Percentiles rank a stretch among this genome's conserved stretches.
Evolutionary conservation across 2,797 vertebrate species (phyloP).

Genomic region (Sebastes hubbsi): DNA sequence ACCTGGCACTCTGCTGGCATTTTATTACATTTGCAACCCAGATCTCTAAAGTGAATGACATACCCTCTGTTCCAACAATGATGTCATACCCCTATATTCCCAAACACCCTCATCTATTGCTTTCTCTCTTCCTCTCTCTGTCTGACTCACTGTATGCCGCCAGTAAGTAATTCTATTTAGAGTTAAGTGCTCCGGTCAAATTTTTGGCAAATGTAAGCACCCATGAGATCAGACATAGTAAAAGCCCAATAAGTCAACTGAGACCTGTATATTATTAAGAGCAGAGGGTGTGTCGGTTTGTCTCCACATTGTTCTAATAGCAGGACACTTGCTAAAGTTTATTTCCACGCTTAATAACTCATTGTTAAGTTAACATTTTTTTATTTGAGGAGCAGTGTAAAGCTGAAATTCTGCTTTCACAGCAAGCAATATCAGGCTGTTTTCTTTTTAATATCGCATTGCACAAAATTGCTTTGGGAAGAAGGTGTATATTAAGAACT

Average conservation of each 20-base stretch:
- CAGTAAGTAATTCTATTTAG: constrained; percentile 77
- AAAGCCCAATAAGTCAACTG: constrained; percentile 62
- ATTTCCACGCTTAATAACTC: background rate
- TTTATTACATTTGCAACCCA: constrained; percentile 64
- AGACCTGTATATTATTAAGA: constrained; percentile 53
- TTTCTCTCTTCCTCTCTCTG: constrained; percentile 19
- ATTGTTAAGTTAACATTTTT: background rate
- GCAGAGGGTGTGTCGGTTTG: constrained; percentile 46
- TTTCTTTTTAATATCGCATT: constrained; percentile 28
- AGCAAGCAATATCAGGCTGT: background rate
- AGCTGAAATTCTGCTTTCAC: background rate
- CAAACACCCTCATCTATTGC: constrained; percentile 66
- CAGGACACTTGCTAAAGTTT: constrained; percentile 6
- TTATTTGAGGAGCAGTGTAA: background rate
- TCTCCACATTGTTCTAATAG: constrained; percentile 14
- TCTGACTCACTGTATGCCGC: constrained; percentile 68
- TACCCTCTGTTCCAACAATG: constrained; percentile 58
- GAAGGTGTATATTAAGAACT: constrained; percentile 19
- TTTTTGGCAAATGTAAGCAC: constrained; percentile 73
- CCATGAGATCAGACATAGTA: constrained; percentile 76
- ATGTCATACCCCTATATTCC: constrained; percentile 74
- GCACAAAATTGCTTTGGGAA: constrained; percentile 33
- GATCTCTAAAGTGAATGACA: constrained; percentile 60
- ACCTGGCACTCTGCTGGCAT: constrained; percentile 51
- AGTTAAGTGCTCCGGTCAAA: constrained; percentile 76